Conservation (phyloP, 2,797 vertebrate species). For the Perodicticus potto region DNA sequence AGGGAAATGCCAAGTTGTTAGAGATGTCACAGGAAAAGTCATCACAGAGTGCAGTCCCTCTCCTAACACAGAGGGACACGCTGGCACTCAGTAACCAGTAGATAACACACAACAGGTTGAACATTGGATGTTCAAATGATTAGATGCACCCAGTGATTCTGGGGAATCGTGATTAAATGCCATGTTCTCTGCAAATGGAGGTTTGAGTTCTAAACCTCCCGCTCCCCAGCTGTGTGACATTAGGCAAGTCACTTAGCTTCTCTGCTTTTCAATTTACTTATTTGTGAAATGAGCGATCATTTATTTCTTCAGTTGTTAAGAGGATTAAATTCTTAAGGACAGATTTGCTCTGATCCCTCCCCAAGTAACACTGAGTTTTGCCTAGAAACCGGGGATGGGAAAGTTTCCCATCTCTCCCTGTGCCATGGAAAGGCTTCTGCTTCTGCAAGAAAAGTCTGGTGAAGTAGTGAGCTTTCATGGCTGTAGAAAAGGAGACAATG, state of each 20-base stretch:
- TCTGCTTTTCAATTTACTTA: background rate
- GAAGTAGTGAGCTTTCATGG: background rate
- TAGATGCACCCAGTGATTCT: background rate
- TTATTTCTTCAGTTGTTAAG: background rate
- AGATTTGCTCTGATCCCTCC: background rate
- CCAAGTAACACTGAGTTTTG: background rate
- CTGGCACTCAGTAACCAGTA: background rate
- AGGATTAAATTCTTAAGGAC: background rate
- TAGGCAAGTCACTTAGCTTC: background rate
- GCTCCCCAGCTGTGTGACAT: background rate
- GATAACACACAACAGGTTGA: background rate
- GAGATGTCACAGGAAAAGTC: background rate
- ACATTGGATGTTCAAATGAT: background rate
- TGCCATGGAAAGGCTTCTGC: background rate
- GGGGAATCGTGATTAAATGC: background rate
- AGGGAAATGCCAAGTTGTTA: background rate
- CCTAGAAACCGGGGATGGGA: background rate
- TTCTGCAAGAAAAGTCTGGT: background rate
- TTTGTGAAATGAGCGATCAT: background rate
- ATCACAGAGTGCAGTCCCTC: background rate
- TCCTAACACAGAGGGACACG: too few species aligned
- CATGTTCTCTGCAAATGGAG: background rate
- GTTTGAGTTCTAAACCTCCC: background rate
- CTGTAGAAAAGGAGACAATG: background rate
- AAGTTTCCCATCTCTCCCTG: background rate